phyloP scores from a whole-genome alignment of 2,113 vertebrate species.

The Chrysemys picta region DNA sequence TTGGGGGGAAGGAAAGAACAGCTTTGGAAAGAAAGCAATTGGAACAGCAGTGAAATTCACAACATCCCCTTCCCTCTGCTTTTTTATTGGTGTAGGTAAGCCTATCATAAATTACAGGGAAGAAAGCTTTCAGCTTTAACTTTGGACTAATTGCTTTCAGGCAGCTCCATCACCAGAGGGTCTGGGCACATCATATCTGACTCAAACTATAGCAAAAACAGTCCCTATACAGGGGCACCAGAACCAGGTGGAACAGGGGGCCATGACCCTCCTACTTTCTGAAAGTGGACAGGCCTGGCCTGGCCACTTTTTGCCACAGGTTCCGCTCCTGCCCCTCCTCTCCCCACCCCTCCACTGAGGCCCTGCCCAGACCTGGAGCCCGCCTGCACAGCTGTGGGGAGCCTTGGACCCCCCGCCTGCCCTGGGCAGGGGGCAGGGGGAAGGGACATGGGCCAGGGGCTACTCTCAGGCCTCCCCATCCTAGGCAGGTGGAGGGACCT shows the following conservation, averaged over 20 bases:
- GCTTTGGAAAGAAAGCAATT: neutral
- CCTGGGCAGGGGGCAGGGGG: too few relatives aligned
- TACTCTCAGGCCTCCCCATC: too few relatives aligned
- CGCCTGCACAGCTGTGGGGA: too few relatives aligned
- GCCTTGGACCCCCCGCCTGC: too few relatives aligned
- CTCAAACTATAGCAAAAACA: neutral
- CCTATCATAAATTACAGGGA: neutral
- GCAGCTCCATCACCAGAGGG: neutral
- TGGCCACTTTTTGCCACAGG: too few relatives aligned
- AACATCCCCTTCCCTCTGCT: neutral
- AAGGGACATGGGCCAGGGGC: too few relatives aligned
- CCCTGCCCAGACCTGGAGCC: too few relatives aligned
- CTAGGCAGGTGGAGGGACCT: too few relatives aligned
- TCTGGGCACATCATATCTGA: neutral
- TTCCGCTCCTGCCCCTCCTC: too few relatives aligned
- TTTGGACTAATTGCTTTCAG: neutral
- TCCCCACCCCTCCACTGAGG: too few relatives aligned
- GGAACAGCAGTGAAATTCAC: neutral
- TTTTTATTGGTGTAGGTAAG: neutral
- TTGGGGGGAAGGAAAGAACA: neutral
- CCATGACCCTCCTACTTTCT: neutral
- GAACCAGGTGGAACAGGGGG: rapidly evolving
- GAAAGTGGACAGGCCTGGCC: too few relatives aligned
- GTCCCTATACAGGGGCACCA: neutral
- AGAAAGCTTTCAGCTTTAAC: neutral